Evolutionary conservation across 2,888 invertebrate genomes (phyloP), one percentile per base, ranked within the genome.

Genomic region (Thysanoteuthis rhombus): DNA sequence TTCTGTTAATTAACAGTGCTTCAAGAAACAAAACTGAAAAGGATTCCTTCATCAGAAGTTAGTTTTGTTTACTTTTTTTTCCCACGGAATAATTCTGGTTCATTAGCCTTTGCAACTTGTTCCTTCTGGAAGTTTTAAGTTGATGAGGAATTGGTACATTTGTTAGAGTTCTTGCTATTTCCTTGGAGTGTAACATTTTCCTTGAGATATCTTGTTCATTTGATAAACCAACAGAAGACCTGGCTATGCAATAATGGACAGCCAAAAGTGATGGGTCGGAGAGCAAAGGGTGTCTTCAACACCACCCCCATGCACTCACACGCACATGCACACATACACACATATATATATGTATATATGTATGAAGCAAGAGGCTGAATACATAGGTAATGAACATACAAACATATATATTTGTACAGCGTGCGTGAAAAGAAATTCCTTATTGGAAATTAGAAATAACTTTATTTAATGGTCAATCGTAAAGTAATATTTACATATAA

Each of bases 1-100:
- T n/a, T 75, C 75, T 75, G 75, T 75, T 75, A 75, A 75, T 75
- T 75, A 75, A 75, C n/a, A 75, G n/a, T 75, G 75, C 75, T 75
- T 75, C 75, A 12, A 75, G 75, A 75, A 75, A 75, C n/a, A 36
- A 75, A 75, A 75, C 75, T 75, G 75, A 3, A 75, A 75, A 75
- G 75, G 75, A 75, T 75, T 75, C 75, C 75, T 75, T 75, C 75
- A 75, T 75, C 75, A 75, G 75, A 75, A 75, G 10, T 75, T 36
- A 36, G 75, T 75, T 75, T 52, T 75, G n/a, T n/a, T n/a, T 75
- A 25, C n/a, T 75, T 32, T 75, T 75, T 75, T 75, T 47, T 8
- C n/a, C 75, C 10, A 32, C 75, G 19, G 12, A n/a, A n/a, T n/a
- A n/a, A n/a, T 75, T 75, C 75, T 75, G 75, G 75, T 75, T 75